These are phyloP conservation scores for Brotula barbata DNA, from an alignment of 2,797 vertebrate genomes.

Conservation along the genomic window DNA sequence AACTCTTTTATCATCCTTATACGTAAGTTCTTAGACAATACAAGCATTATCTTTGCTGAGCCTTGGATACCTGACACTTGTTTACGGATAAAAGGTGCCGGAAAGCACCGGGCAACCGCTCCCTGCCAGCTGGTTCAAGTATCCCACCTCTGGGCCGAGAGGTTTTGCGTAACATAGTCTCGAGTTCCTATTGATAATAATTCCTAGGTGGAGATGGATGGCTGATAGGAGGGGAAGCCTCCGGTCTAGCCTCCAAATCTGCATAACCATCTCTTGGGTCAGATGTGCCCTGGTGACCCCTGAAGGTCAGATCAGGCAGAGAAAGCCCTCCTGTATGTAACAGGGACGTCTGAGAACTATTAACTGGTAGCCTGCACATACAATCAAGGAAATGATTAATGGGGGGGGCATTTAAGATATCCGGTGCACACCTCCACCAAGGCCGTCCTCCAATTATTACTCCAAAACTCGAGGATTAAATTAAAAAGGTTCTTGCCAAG, in stretches of 20 bases:
- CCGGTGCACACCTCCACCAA: too few relatives aligned
- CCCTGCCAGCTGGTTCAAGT: constrained; percentile 60
- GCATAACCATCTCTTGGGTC: constrained; percentile 38
- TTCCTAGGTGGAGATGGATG: constrained; percentile 78
- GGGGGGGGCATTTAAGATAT: too few relatives aligned
- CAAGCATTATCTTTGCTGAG: constrained; percentile 30
- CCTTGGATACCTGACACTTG: constrained; percentile 61
- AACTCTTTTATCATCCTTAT: background rate
- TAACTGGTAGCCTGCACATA: background rate
- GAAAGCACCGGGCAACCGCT: constrained; percentile 26
- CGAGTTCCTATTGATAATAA: constrained; percentile 72
- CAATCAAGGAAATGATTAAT: background rate
- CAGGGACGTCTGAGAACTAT: constrained; percentile 4
- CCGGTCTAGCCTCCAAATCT: constrained; percentile 50
- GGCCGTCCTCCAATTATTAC: too few relatives aligned
- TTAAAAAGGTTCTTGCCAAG: too few relatives aligned
- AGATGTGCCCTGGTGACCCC: constrained; percentile 45
- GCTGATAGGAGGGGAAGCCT: constrained; percentile 59
- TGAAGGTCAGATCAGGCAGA: constrained; percentile 41
- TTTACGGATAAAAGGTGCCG: constrained; percentile 50
- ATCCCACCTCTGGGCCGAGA: constrained; percentile 50
- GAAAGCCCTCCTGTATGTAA: background rate
- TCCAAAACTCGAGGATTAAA: too few relatives aligned
- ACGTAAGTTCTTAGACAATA: constrained; percentile 4
- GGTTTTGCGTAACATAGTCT: constrained; percentile 62